These are phyloP conservation scores for Trachelus iudaicus DNA, from an alignment of 2,888 invertebrate genomes.

Conservation along the genomic window DNA sequence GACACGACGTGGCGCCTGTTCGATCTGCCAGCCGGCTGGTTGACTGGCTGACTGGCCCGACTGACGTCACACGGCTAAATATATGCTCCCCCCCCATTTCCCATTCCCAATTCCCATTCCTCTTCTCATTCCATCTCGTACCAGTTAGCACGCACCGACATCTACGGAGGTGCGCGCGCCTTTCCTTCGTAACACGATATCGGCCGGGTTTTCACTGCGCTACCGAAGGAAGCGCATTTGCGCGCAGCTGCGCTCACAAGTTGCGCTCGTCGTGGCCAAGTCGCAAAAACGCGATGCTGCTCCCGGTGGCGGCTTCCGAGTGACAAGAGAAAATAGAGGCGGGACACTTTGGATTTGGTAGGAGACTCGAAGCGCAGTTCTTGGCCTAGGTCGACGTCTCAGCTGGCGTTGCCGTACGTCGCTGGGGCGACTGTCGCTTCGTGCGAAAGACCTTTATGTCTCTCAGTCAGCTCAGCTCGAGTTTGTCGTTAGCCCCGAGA, in stretches of 20 bases:
- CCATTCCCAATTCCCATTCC: not conserved
- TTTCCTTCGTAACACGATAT: slow-evolving; percentile 5
- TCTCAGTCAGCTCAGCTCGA: not conserved
- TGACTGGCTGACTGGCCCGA: slow-evolving; percentile 7
- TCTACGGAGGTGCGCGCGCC: not conserved
- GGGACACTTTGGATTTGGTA: not conserved
- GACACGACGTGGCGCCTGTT: not conserved
- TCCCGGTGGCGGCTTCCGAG: not conserved
- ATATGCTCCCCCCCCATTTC: slow-evolving; percentile 3
- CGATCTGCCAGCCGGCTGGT: not conserved
- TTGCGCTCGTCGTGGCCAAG: not conserved
- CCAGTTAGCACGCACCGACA: slow-evolving; percentile 4
- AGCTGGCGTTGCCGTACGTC: not conserved
- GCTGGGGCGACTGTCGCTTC: not conserved
- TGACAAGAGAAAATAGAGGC: not conserved
- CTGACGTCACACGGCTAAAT: slow-evolving; percentile 22
- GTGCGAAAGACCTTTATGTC: not conserved
- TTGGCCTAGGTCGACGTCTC: not conserved
- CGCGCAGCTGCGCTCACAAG: not conserved
- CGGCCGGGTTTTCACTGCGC: not conserved
- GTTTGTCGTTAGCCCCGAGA: not conserved
- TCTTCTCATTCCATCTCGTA: slow-evolving; percentile 1
- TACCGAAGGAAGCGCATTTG: not conserved
- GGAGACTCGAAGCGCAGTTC: not conserved
- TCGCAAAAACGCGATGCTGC: not conserved